Base-by-base conservation (phyloP, 1,140 invertebrate genomes). In the Trichonephila inaurata region DNA sequence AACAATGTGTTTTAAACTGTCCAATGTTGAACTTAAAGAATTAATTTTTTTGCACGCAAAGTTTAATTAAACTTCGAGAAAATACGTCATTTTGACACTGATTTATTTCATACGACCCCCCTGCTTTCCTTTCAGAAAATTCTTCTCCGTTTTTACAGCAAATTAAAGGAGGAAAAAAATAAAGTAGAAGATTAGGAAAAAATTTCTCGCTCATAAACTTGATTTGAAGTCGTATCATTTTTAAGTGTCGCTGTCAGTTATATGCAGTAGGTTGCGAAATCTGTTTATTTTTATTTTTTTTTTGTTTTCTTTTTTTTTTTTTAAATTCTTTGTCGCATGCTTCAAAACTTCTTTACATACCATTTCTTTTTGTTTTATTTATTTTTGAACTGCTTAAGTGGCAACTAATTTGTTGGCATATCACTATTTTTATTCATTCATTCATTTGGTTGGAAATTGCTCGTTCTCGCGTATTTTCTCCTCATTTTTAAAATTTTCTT, bases 21-120 rank as follows among this genome's bases (percentile, higher is more conserved):
- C 86, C 64, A 88, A 89, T 88, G 61, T 77, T 62, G 92, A 64
- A 86, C 66, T 87, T 88, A 93, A 93, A 82, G 72, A 93, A 93
- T 77, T 92, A 93, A 88, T 89, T 92, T 86, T 92, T 83, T 83
- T 87, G 82, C n/a, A 21, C n/a, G 21, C 51, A 24, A 60, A 89
- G 69, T 88, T 93, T 93, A 93, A 93, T 93, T 92, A 93, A 93
- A 93, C 62, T 93, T 93, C n/a, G 33, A 88, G 92, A 93, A 89
- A 93, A 93, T 88, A 88, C 92, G 85, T 93, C 92, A 89, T 28
- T 88, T 93, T 93, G 92, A 93, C 92, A 81, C 92, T 93, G 92
- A 93, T 93, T 88, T 93, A 88, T 93, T 93, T 93, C 85, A 60
- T 87, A 62, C 62, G 24, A 40, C 66, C 92, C 69, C 83, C 60